Conservation (phyloP, 2,113 vertebrate species). For the Nematolebias whitei region DNA sequence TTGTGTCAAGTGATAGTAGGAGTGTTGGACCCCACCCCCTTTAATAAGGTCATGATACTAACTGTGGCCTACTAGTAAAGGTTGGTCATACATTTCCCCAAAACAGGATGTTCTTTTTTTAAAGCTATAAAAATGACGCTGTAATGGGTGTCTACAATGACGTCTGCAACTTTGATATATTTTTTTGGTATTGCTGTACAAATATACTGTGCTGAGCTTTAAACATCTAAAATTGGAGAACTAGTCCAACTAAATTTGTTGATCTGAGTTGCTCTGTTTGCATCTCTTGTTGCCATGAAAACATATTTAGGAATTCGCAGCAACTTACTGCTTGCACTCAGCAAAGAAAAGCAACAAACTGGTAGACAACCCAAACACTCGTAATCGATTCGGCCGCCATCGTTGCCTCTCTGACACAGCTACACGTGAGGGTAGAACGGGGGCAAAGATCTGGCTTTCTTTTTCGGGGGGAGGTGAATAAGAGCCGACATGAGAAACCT, state of each 20-base stretch:
- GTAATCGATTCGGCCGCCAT: conserved; percentile 58
- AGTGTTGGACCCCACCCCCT: too few relatives aligned
- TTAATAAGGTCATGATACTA: too few relatives aligned
- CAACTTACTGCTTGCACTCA: conserved; percentile 34
- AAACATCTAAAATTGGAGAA: background rate
- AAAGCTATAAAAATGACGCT: too few relatives aligned
- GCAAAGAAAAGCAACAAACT: conserved; percentile 20
- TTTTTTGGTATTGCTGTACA: too few relatives aligned
- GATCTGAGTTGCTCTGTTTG: background rate
- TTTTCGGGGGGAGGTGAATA: conserved; percentile 62
- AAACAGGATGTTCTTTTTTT: too few relatives aligned
- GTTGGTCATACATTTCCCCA: too few relatives aligned
- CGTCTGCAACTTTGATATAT: too few relatives aligned
- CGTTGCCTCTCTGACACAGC: conserved; percentile 48
- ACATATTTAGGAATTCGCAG: background rate
- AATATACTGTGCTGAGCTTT: background rate
- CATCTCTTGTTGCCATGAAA: background rate
- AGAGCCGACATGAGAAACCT: conserved; percentile 68
- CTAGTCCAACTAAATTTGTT: background rate
- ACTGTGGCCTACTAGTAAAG: too few relatives aligned
- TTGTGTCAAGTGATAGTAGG: too few relatives aligned
- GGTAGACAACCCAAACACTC: conserved; percentile 54
- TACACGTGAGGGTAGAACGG: conserved; percentile 45
- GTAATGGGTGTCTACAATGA: too few relatives aligned
- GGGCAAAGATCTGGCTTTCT: conserved; percentile 54